Conservation (phyloP, 2,113 vertebrate genomes). For the Strix uralensis region DNA sequence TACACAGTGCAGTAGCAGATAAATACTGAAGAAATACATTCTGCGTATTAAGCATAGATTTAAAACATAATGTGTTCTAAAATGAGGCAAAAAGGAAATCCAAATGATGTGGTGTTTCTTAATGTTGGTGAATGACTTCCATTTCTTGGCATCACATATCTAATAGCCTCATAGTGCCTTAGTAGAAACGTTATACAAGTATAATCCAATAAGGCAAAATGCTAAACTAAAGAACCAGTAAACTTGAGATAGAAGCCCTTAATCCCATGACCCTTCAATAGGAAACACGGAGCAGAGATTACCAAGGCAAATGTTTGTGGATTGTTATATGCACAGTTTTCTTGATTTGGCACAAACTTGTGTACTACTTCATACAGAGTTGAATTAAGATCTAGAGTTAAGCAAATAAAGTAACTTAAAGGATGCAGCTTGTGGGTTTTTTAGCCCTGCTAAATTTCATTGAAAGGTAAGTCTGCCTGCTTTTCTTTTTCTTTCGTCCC, state of each 20-base stretch:
- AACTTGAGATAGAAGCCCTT: background rate
- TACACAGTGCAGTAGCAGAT: background rate
- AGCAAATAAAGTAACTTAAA: background rate
- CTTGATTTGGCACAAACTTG: background rate
- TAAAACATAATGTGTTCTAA: background rate
- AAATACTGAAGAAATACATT: background rate
- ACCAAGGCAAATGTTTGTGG: background rate
- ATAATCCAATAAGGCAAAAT: background rate
- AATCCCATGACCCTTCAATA: background rate
- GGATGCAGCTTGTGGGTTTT: rapidly evolving
- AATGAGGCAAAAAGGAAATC: background rate
- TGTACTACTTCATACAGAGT: background rate
- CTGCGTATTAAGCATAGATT: background rate
- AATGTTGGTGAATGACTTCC: background rate
- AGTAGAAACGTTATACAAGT: background rate
- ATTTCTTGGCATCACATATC: background rate
- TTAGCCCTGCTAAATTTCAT: background rate
- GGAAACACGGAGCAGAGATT: background rate
- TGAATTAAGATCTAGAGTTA: background rate
- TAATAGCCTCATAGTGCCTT: background rate
- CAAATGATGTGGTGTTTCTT: background rate
- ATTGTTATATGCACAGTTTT: background rate
- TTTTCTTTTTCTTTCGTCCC: background rate
- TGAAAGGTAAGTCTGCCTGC: background rate
- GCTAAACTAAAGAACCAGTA: background rate